phyloP scores from a whole-genome alignment of 2,888 invertebrate genomes.

The Caenorhabditis panamensis region DNA sequence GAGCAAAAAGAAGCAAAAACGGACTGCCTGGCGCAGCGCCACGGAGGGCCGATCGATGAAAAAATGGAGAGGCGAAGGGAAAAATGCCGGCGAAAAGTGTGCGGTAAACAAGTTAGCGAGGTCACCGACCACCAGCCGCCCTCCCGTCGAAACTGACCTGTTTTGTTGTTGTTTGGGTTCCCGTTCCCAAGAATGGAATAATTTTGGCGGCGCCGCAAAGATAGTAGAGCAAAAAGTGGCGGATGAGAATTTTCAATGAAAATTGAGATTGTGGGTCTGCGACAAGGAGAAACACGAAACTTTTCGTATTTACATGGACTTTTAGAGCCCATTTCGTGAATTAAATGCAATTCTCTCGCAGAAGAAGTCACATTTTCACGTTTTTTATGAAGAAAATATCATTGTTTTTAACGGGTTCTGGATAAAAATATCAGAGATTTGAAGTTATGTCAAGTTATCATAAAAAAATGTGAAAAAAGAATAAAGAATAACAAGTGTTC shows the following conservation, averaged over 20 bases:
- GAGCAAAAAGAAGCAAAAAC: too few species aligned
- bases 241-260: not conserved
- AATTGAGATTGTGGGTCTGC: not conserved
- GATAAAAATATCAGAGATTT: too few species aligned
- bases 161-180: too few species aligned
- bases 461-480: too few species aligned
- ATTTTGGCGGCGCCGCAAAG: constrained; percentile 16
- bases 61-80: constrained; percentile 5
- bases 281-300: constrained; percentile 1
- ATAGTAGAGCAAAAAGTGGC: constrained; percentile 10
- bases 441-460: too few species aligned
- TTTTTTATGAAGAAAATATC: too few species aligned
- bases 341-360: too few species aligned
- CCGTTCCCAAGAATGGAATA: constrained; percentile 33
- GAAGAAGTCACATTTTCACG: too few species aligned
- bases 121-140: too few species aligned
- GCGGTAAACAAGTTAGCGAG: not conserved
- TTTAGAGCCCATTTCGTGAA: not conserved
- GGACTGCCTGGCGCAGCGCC: too few species aligned
- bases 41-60: constrained; percentile 26
- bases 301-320: not conserved
- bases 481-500: too few species aligned
- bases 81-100: constrained; percentile 26
- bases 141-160: constrained; percentile 23
- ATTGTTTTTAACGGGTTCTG: too few species aligned